Evolutionary conservation across 2,888 invertebrate genomes (phyloP).

Genomic region (Meta bourneti): DNA sequence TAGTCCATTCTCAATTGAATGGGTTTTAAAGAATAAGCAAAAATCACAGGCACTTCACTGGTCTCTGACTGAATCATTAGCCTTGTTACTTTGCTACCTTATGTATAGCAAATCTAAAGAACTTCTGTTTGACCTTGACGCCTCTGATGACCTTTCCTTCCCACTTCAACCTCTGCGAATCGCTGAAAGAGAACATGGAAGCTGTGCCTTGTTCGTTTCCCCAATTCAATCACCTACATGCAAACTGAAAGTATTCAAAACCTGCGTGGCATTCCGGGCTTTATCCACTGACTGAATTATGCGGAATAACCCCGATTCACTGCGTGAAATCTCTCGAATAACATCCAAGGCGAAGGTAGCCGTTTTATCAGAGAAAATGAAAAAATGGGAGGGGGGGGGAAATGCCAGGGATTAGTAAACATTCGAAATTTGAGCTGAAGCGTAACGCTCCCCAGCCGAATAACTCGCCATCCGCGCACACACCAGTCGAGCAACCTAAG

Average conservation of each 20-base stretch:
- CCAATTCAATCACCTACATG: not conserved
- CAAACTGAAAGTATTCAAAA: constrained; percentile 7
- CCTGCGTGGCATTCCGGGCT: too few species aligned
- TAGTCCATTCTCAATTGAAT: too few species aligned
- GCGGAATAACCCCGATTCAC: constrained; percentile 12
- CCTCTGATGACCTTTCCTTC: not conserved
- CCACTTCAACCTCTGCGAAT: not conserved
- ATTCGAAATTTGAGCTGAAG: constrained; percentile 59
- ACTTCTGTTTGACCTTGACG: not conserved
- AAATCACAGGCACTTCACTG: not conserved
- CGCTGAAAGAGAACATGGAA: constrained; percentile 1
- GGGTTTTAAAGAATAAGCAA: not conserved
- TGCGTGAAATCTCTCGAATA: constrained; percentile 64
- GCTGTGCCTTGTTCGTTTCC: not conserved
- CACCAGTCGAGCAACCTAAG: constrained; percentile 64
- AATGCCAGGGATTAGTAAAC: constrained; percentile 48
- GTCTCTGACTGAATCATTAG: not conserved
- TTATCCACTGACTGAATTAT: constrained; percentile 11
- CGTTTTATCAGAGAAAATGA: constrained; percentile 26
- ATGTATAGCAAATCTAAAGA: not conserved
- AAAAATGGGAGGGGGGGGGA: not conserved
- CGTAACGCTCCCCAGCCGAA: constrained; percentile 35
- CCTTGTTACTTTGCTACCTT: not conserved
- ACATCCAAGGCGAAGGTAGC: constrained; percentile 55
- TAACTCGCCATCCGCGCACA: constrained; percentile 19